Percentiles rank a stretch among this genome's conserved stretches.
Evolutionary conservation across 2,797 vertebrate genomes (phyloP).

Genomic region (Rhinatrema bivittatum): DNA sequence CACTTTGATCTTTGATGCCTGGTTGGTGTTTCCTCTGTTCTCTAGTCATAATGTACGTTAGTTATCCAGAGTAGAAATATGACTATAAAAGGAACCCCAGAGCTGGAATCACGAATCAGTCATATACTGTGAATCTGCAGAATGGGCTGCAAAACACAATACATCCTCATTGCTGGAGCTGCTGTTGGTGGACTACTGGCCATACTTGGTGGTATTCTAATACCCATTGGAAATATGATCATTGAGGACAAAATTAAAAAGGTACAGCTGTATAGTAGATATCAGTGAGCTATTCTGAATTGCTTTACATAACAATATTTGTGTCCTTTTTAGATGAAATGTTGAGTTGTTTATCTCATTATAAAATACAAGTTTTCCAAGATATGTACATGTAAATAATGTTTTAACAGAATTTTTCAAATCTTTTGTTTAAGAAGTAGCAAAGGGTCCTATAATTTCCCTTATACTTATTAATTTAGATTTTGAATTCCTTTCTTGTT

Average conservation of each 20-base stretch:
- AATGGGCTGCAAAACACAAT: constrained; percentile 50
- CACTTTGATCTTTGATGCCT: constrained; percentile 42
- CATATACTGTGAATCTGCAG: neutral
- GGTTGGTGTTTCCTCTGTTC: constrained; percentile 28
- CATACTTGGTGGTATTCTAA: constrained; percentile 73
- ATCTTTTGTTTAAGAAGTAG: too few species aligned
- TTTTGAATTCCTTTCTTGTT: too few species aligned
- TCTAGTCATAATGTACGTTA: constrained; percentile 5
- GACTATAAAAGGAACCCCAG: neutral
- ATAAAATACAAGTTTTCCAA: too few species aligned
- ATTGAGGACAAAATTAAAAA: constrained; percentile 65
- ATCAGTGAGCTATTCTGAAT: too few species aligned
- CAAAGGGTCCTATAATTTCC: too few species aligned
- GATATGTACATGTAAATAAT: too few species aligned
- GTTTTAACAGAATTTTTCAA: too few species aligned
- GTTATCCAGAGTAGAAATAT: constrained; percentile 1
- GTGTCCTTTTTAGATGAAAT: too few species aligned
- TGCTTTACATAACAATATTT: too few species aligned
- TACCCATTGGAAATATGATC: constrained; percentile 72
- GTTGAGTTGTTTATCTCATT: too few species aligned
- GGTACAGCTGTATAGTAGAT: too few species aligned
- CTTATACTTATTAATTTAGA: too few species aligned
- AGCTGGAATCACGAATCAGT: constrained; percentile 3
- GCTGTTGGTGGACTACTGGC: constrained; percentile 64
- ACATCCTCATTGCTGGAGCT: constrained; percentile 61